Base-by-base conservation (phyloP, 2,888 invertebrate species). In the Oasisia sp. region DNA sequence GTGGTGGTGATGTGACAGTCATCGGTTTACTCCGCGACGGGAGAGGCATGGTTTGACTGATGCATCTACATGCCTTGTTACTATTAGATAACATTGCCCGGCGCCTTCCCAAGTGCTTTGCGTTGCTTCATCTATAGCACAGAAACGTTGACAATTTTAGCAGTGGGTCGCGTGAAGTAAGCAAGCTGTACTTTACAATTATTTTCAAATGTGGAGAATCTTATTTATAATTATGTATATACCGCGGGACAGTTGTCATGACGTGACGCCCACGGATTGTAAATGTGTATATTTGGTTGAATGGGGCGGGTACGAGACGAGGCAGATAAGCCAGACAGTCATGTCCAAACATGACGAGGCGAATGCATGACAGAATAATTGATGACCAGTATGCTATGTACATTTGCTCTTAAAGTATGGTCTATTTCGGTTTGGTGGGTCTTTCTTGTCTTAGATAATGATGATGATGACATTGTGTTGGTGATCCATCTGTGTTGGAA, bases 131-230 rank as follows among this genome's bases (percentile, higher is more conserved):
- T 74, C 74, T 74, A 74, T 27, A 27, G n/a, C 74, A 74, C 19
- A 27, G 74, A 74, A 74, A 74, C 27, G 74, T 74, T 27, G 3
- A 74, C n/a, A n/a, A 27, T n/a, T 74, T 19, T 74, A n/a, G 74
- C 74, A 74, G 19, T 74, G 74, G n/a, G 27, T 27, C n/a, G 27
- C n/a, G 7, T 74, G 74, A 19, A 74, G 74, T 74, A 74, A n/a
- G 74, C 74, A 74, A 2, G 74, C 74, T 74, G 74, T 74, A 74
- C 74, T 74, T 74, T 74, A 74, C 74, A 74, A 74, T 74, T 74
- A 74, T 74, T 74, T 74, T 74, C 74, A 74, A 74, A 74, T 74
- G 74, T 74, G 74, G 74, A 74, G 74, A 74, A 74, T 74, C 74
- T 74, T 74, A 74, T 74, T 74, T 74, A 74, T 74, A 74, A 74